A percentile compares a stretch with the other conserved stretches of the same genome.
Conservation (phyloP, 2,113 vertebrate genomes). For the Heterotis niloticus region DNA sequence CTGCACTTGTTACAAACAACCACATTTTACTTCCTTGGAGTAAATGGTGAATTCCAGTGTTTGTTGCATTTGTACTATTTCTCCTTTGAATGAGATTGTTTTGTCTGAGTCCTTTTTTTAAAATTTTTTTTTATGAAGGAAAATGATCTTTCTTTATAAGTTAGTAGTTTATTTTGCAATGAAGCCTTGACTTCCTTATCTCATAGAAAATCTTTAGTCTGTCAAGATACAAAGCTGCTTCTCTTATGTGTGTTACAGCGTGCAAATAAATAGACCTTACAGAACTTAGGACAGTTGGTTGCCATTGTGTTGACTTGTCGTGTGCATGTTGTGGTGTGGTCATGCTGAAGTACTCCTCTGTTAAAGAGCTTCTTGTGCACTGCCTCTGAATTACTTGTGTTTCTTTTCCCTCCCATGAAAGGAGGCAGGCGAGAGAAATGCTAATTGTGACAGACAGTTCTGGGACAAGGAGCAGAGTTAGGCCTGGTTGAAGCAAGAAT, state of each 20-base stretch:
- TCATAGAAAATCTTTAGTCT: too few species aligned
- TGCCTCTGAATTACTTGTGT: conserved; percentile 11
- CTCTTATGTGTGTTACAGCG: neutral
- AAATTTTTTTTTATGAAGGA: too few species aligned
- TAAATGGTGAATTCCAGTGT: too few species aligned
- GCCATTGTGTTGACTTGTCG: neutral
- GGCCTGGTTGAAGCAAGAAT: neutral
- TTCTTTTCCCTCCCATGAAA: conserved; percentile 21
- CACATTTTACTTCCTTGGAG: too few species aligned
- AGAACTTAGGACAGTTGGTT: neutral
- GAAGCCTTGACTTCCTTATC: too few species aligned
- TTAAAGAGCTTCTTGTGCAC: conserved; percentile 11
- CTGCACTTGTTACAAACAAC: too few species aligned
- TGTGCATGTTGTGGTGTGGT: neutral
- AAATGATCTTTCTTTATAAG: too few species aligned
- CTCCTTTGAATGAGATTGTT: too few species aligned
- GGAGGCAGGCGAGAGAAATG: conserved; percentile 8
- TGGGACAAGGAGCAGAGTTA: conserved; percentile 31
- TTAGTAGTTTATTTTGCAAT: too few species aligned
- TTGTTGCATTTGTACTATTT: too few species aligned
- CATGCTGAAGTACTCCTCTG: neutral
- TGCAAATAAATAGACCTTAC: neutral
- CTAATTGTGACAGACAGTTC: conserved; percentile 39
- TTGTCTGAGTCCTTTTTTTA: too few species aligned
- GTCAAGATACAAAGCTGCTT: neutral